Conservation (phyloP, 2,113 vertebrate genomes). For the Pterocles orientalis region DNA sequence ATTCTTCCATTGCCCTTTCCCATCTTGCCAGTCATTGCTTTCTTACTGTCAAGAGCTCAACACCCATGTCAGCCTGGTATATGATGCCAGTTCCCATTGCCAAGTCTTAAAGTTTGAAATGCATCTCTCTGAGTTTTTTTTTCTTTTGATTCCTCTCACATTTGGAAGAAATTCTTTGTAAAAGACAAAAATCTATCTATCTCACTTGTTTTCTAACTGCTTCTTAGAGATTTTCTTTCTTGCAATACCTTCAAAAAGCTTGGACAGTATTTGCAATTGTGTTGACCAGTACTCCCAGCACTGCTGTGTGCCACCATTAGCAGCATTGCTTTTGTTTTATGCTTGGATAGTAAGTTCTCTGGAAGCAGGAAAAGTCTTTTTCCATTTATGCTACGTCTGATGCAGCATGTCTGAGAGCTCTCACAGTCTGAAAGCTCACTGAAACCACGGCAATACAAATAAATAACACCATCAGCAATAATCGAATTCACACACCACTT, state of each 20-base stretch:
- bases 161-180: background rate
- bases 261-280: background rate
- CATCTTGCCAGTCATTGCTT: background rate
- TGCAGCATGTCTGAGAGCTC: constrained; percentile 13
- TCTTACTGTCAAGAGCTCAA: constrained; percentile 51
- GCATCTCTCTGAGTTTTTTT: background rate
- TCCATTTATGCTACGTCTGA: constrained; percentile 12
- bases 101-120: constrained; percentile 29
- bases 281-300: background rate
- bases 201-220: background rate
- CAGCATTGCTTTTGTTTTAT: background rate
- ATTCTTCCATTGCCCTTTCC: constrained; percentile 40
- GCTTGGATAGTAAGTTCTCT: constrained; percentile 15
- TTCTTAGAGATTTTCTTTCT: background rate
- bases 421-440: constrained; percentile 8
- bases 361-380: constrained; percentile 25
- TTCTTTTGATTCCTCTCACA: background rate
- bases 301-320: background rate
- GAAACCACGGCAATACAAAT: constrained; percentile 35
- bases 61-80: constrained; percentile 44
- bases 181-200: background rate
- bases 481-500: constrained; percentile 44
- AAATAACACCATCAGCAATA: constrained; percentile 43
- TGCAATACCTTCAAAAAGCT: background rate
- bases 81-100: constrained; percentile 11